Percentiles rank a stretch among this genome's conserved stretches.
Evolutionary conservation across 2,888 invertebrate genomes (phyloP).

Genomic region (Spicauda simplicius): DNA sequence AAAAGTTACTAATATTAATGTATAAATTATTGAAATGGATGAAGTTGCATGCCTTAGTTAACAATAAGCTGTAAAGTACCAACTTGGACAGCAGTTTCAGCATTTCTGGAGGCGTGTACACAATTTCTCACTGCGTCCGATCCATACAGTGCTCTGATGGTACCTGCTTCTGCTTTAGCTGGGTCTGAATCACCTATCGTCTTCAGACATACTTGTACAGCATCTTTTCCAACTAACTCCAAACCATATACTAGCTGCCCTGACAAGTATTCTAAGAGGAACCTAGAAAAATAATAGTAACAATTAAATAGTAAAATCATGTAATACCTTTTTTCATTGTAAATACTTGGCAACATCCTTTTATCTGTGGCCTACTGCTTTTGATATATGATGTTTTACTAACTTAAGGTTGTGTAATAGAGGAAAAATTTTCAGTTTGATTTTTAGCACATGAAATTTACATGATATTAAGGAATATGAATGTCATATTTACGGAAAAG

Average conservation of each 20-base stretch:
- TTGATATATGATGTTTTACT: too few species aligned
- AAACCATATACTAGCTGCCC: conserved; percentile 89
- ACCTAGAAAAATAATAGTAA: conserved; percentile 67
- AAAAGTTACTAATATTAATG: too few species aligned
- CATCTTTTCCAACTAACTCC: conserved; percentile 90
- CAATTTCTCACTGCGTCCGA: conserved; percentile 88
- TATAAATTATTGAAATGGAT: too few species aligned
- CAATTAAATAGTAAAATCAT: too few species aligned
- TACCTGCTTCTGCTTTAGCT: conserved; percentile 84
- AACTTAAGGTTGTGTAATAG: background rate
- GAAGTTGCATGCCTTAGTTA: background rate
- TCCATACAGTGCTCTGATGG: conserved; percentile 88
- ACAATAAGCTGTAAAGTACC: background rate
- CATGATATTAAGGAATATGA: background rate
- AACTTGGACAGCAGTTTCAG: conserved; percentile 82
- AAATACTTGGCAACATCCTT: too few species aligned
- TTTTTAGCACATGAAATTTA: too few species aligned
- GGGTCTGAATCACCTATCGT: conserved; percentile 87
- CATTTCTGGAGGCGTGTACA: conserved; percentile 87
- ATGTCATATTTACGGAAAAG: conserved; percentile 83
- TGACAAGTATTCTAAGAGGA: conserved; percentile 86
- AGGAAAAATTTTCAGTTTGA: too few species aligned
- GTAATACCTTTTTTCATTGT: too few species aligned
- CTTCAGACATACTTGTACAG: conserved; percentile 84
- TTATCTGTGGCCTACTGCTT: too few species aligned